phyloP scores from a whole-genome alignment of 2,888 invertebrate species.

The Teinopalpus imperialis region DNA sequence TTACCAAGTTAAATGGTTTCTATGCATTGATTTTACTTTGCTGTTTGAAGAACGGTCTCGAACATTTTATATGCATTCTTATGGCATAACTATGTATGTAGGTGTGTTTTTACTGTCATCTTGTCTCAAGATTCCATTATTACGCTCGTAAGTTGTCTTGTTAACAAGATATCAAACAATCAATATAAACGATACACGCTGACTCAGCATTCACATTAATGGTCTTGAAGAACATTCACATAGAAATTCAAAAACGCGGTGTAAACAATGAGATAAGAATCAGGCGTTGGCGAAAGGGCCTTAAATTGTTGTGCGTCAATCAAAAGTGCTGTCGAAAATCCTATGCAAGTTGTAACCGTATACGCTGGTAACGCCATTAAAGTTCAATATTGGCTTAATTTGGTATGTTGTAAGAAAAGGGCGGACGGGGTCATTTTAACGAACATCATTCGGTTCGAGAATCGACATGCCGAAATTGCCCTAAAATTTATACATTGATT shows the following conservation, averaged over 20 bases:
- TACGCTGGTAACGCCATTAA: constrained; percentile 32
- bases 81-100: constrained; percentile 4
- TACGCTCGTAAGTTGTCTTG: constrained; percentile 38
- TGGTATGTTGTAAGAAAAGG: constrained; percentile 49
- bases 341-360: constrained; percentile 38
- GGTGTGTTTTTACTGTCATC: constrained; percentile 16
- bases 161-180: constrained; percentile 38
- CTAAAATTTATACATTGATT: constrained; percentile 18
- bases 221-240: constrained; percentile 33
- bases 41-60: constrained; percentile 1
- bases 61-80: neutral
- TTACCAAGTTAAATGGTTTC: no score
- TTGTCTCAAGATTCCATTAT: constrained; percentile 27
- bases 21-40: neutral
- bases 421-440: constrained; percentile 41
- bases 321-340: constrained; percentile 51
- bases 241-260: constrained; percentile 41
- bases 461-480: constrained; percentile 23
- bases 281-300: constrained; percentile 53
- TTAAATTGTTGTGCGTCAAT: constrained; percentile 63
- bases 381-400: constrained; percentile 58
- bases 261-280: constrained; percentile 63
- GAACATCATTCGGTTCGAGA: constrained; percentile 14
- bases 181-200: constrained; percentile 39
- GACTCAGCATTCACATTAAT: constrained; percentile 42